phyloP scores from a whole-genome alignment of 2,888 invertebrate genomes.

The Tortricodes alternella region DNA sequence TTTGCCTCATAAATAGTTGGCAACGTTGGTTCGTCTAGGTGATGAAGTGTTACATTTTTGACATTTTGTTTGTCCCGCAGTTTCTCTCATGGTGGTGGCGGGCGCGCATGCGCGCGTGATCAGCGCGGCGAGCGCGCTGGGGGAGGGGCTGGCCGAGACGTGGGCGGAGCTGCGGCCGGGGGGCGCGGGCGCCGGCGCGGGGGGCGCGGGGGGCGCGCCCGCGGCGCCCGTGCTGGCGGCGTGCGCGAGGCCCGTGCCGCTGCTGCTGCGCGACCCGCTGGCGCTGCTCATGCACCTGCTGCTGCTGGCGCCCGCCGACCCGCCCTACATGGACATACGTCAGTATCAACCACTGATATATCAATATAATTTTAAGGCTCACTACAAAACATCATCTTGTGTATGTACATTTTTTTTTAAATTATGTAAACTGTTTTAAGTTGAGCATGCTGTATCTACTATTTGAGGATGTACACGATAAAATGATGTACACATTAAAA shows the following conservation, averaged over 20 bases:
- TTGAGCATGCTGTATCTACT: too few species aligned
- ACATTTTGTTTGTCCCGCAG: slow-evolving; percentile 70
- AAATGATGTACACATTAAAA: too few species aligned
- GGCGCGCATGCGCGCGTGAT: slow-evolving; percentile 92
- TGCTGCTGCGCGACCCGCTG: slow-evolving; percentile 92
- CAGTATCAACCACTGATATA: slow-evolving; percentile 53
- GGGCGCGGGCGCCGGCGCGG: slow-evolving; percentile 38
- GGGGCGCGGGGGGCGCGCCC: slow-evolving; percentile 26
- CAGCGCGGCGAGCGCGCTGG: slow-evolving; percentile 52
- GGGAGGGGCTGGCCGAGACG: slow-evolving; percentile 50
- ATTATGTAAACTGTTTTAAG: too few species aligned
- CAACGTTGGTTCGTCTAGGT: too few species aligned
- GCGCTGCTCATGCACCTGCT: slow-evolving; percentile 94
- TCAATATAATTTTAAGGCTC: too few species aligned
- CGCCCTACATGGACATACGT: slow-evolving; percentile 89
- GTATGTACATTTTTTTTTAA: too few species aligned
- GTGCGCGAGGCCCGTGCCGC: slow-evolving; percentile 83
- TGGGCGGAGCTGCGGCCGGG: slow-evolving; percentile 47
- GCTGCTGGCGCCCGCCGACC: slow-evolving; percentile 91
- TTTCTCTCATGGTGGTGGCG: slow-evolving; percentile 93
- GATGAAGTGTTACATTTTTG: too few species aligned
- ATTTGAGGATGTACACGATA: too few species aligned
- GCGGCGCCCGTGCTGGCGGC: slow-evolving; percentile 38
- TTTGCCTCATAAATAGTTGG: too few species aligned
- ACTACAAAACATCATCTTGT: too few species aligned